phyloP scores from a whole-genome alignment of 1,140 invertebrate species.

The Bombus sylvicola region DNA sequence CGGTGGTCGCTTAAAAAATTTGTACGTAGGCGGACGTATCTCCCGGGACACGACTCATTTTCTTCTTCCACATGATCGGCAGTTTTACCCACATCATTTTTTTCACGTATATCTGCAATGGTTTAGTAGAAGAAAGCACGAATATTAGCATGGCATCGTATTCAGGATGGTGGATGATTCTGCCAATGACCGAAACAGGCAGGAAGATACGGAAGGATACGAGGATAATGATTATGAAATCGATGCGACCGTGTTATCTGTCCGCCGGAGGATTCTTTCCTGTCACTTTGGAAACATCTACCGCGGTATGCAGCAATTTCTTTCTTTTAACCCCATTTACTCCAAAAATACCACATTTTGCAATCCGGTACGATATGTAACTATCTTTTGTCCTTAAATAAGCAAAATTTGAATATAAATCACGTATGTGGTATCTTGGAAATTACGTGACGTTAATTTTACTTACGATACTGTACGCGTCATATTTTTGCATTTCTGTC shows the following conservation, averaged over 20 bases:
- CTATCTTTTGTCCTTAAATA: background rate
- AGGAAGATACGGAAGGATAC: constrained; percentile 33
- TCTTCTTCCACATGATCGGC: constrained; percentile 38
- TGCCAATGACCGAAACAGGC: constrained; percentile 20
- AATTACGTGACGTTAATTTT: background rate
- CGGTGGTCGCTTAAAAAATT: no score
- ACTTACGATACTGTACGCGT: no score
- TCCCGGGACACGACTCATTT: constrained; percentile 21
- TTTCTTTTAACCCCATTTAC: no score
- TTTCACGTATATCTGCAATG: constrained; percentile 47
- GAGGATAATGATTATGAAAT: constrained; percentile 40
- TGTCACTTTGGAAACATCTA: constrained; percentile 58
- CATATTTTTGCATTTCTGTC: no score
- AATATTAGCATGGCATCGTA: constrained; percentile 41
- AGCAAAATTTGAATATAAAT: background rate
- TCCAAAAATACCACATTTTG: background rate
- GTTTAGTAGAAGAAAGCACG: constrained; percentile 53
- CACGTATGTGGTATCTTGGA: fast-evolving
- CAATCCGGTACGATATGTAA: background rate
- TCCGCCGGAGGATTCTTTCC: constrained; percentile 62
- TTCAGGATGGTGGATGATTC: constrained; percentile 24
- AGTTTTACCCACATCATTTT: constrained; percentile 48
- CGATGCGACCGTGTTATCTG: constrained; percentile 40
- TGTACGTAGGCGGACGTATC: constrained; percentile 23
- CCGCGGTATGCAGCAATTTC: constrained; percentile 21